These are phyloP conservation scores for Sturnira hondurensis DNA, from an alignment of 2,113 vertebrate species.

Conservation along the genomic window DNA sequence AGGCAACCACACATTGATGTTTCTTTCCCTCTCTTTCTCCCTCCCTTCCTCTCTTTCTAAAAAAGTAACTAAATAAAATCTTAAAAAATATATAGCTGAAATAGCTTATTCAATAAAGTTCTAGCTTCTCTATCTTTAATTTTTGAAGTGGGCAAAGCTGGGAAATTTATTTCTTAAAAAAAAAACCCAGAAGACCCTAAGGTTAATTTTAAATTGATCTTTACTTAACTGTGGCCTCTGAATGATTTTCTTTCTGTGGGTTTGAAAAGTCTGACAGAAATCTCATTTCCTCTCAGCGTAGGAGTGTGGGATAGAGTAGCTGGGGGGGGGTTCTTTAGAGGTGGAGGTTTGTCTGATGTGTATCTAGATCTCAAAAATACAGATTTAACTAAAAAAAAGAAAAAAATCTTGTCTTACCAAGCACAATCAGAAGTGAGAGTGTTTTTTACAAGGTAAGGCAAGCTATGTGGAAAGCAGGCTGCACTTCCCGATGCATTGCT, in stretches of 20 bases:
- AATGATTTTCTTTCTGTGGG: slow-evolving; percentile 35
- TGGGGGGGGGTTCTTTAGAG: not conserved
- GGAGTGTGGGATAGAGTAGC: not conserved
- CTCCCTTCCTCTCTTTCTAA: too few relatives aligned
- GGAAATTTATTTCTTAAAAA: slow-evolving; percentile 5
- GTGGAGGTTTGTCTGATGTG: not conserved
- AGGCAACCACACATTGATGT: too few relatives aligned
- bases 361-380: slow-evolving; percentile 16
- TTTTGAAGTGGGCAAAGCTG: not conserved
- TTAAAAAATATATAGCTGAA: not conserved
- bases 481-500: not conserved
- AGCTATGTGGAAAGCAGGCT: not conserved
- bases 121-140: not conserved
- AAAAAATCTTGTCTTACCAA: not conserved
- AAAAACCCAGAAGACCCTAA: not conserved
- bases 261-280: slow-evolving; percentile 54
- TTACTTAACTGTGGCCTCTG: slow-evolving; percentile 17
- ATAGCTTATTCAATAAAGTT: not conserved
- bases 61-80: too few relatives aligned
- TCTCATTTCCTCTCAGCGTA: not conserved
- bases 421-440: not conserved
- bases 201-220: slow-evolving; percentile 61
- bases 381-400: not conserved
- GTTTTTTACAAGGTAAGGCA: not conserved
- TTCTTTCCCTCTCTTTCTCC: too few relatives aligned